Evolutionary conservation across 2,888 invertebrate genomes (phyloP).

Genomic region (Mycalesis mineus): DNA sequence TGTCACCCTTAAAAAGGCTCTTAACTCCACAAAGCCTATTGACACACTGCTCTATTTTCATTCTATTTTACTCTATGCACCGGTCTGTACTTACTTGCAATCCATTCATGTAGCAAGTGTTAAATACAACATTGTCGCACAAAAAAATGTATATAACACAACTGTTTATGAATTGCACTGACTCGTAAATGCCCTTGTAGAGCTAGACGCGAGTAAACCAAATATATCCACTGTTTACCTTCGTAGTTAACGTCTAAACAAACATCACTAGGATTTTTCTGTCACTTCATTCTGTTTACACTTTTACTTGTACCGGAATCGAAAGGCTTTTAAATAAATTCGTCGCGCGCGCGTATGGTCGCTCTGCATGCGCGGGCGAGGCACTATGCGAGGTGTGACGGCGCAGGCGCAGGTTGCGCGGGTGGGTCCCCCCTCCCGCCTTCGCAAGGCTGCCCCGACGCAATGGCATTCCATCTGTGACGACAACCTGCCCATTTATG

Average conservation of each 20-base stretch:
- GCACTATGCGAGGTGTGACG: constrained; percentile 53
- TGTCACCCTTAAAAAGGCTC: constrained; percentile 46
- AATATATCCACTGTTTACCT: constrained; percentile 52
- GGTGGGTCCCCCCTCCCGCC: constrained; percentile 40
- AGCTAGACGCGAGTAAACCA: constrained; percentile 28
- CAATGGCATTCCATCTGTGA: constrained; percentile 70
- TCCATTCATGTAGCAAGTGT: constrained; percentile 58
- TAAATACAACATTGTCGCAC: constrained; percentile 3
- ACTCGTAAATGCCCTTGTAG: constrained; percentile 55
- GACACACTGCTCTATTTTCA: constrained; percentile 51
- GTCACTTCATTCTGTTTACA: constrained; percentile 50
- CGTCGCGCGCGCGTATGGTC: constrained; percentile 41
- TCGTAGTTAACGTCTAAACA: constrained; percentile 39
- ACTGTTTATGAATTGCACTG: constrained; percentile 40
- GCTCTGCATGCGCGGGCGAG: constrained; percentile 56
- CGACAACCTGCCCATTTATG: constrained; percentile 76
- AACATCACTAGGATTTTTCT: constrained; percentile 50
- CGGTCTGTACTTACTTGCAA: constrained; percentile 43
- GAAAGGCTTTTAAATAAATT: constrained; percentile 34
- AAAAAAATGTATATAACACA: constrained; percentile 25
- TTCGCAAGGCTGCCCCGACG: constrained; percentile 56
- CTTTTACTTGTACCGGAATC: constrained; percentile 43
- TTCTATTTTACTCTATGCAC: constrained; percentile 46
- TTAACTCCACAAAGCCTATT: constrained; percentile 39
- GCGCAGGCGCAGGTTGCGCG: constrained; percentile 65